Conservation (phyloP, 2,113 vertebrate species). For the Columbina picui region DNA sequence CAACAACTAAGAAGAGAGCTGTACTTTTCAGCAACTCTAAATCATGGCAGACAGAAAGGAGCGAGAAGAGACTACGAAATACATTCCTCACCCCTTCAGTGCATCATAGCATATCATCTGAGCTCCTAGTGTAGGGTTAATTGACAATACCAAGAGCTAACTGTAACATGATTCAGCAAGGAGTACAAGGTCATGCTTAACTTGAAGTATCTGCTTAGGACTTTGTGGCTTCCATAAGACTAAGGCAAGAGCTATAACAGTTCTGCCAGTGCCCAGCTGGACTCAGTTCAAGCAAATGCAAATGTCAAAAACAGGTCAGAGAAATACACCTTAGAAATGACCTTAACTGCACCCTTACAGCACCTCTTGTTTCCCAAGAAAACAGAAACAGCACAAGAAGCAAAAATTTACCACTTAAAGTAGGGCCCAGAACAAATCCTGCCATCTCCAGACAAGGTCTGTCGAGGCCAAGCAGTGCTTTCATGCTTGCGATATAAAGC, state of each 20-base stretch:
- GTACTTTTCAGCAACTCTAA: conserved; percentile 52
- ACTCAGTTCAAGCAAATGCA: neutral
- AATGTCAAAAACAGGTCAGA: neutral
- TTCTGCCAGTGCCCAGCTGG: neutral
- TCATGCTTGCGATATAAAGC: neutral
- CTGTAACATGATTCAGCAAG: neutral
- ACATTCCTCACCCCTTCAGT: neutral
- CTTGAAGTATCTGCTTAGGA: neutral
- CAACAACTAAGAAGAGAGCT: conserved; percentile 32
- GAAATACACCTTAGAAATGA: neutral
- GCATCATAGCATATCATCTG: neutral
- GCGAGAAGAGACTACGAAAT: neutral
- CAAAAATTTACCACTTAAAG: neutral
- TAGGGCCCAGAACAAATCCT: neutral
- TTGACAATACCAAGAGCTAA: neutral
- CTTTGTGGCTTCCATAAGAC: neutral
- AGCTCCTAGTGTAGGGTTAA: neutral
- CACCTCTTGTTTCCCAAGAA: neutral
- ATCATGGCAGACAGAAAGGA: neutral
- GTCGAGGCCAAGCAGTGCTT: neutral
- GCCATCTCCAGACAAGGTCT: neutral
- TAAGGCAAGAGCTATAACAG: neutral
- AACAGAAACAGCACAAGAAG: neutral
- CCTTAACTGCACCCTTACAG: neutral
- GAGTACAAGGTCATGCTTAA: neutral